Conservation (phyloP, 2,888 invertebrate species). For the Spilarctia lutea region DNA sequence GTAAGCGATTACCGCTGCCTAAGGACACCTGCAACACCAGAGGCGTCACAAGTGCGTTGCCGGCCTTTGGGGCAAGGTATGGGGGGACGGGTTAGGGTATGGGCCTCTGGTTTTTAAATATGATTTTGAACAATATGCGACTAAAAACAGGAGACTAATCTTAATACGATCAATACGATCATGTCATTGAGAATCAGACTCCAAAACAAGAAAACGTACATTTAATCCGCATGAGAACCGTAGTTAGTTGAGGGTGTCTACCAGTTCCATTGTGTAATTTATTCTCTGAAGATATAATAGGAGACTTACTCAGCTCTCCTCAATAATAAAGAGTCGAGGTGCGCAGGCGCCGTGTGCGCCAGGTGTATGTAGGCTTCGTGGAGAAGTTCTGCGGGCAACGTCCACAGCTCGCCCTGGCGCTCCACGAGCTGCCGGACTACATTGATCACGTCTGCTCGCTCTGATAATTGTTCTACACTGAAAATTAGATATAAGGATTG, state of each 20-base stretch:
- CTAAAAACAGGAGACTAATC: not conserved
- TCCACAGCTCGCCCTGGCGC: slow-evolving; percentile 89
- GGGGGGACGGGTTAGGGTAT: too few relatives aligned
- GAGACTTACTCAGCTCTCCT: slow-evolving; percentile 81
- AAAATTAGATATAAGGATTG: slow-evolving; percentile 31
- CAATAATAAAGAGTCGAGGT: slow-evolving; percentile 89
- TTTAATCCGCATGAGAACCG: not conserved
- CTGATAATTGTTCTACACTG: slow-evolving; percentile 90
- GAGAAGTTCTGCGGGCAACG: slow-evolving; percentile 92
- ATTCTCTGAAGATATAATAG: not conserved
- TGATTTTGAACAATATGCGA: not conserved
- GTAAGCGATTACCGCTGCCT: too few relatives aligned
- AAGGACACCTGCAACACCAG: too few relatives aligned
- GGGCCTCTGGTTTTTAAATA: too few relatives aligned
- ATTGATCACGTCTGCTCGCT: slow-evolving; percentile 95
- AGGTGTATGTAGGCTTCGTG: slow-evolving; percentile 95
- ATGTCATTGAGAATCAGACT: not conserved
- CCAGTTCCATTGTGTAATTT: not conserved
- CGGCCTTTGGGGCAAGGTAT: too few relatives aligned
- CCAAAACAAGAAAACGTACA: not conserved
- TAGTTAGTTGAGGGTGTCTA: not conserved
- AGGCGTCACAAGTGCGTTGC: too few relatives aligned
- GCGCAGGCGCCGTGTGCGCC: slow-evolving; percentile 94
- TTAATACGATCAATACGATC: not conserved
- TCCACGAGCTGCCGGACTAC: slow-evolving; percentile 90